phyloP scores from a whole-genome alignment of 2,113 vertebrate species.

The Euleptes europaea region DNA sequence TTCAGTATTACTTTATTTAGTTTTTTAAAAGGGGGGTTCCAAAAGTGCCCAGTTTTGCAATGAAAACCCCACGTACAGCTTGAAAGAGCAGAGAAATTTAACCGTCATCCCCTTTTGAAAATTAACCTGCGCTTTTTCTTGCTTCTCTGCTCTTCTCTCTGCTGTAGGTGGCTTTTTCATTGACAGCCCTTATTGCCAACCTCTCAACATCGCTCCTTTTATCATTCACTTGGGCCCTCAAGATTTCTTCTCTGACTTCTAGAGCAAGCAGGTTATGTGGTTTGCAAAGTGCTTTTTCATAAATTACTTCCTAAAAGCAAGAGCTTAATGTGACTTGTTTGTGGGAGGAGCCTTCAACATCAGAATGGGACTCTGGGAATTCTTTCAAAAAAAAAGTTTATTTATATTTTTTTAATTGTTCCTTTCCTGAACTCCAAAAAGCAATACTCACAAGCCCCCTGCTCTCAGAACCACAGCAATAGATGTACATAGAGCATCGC shows the following conservation, averaged over 20 bases:
- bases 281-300: conserved; percentile 78
- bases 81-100: conserved; percentile 90
- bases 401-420: conserved; percentile 6
- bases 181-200: conserved; percentile 99
- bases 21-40: conserved; percentile 65
- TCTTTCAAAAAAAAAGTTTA: conserved; percentile 55
- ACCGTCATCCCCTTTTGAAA: conserved; percentile 73
- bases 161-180: conserved; percentile 99
- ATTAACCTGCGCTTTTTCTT: conserved; percentile 79
- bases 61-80: conserved; percentile 92
- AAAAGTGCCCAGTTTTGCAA: conserved; percentile 80
- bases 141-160: conserved; percentile 89
- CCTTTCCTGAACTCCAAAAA: conserved; percentile 69
- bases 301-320: conserved; percentile 73
- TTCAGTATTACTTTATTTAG: conserved; percentile 69
- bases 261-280: conserved; percentile 89
- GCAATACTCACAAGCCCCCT: conserved; percentile 78
- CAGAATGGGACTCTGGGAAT: conserved; percentile 69
- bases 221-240: conserved; percentile 99
- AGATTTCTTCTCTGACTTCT: conserved; percentile 99
- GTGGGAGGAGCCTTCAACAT: conserved; percentile 72
- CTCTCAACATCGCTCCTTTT: conserved; percentile 96
- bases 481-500: conserved; percentile 64
- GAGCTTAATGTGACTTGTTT: conserved; percentile 69
- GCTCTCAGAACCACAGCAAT: conserved; percentile 77